Evolutionary conservation across 2,888 invertebrate genomes (phyloP), one percentile per base, ranked within the genome.

Genomic region (Ganaspis brasiliensis): DNA sequence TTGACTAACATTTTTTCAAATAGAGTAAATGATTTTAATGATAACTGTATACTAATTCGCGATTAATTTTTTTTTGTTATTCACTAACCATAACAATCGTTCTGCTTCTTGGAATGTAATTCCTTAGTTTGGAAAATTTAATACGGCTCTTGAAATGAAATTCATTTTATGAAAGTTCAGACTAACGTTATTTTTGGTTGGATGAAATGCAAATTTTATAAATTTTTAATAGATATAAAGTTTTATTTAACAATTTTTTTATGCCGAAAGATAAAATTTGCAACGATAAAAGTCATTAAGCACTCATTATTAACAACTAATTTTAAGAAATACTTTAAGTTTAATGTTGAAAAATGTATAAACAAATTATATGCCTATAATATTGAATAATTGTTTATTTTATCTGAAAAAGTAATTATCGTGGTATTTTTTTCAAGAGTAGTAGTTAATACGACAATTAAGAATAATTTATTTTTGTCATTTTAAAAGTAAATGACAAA

Each of bases 111-210:
- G 31, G 59, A 35, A 59, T 26, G 31, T 31, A 14, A n/a, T n/a
- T 57, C 24, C 9, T 59, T 8, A n/a, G 16, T 59, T 59, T 59
- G n/a, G 31, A 31, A 59, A 24, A 59, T 31, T 59, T 59, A 24
- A 59, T 59, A 59, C 59, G 59, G 59, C 31, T 59, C 16, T 59
- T 6, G 14, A 59, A 59, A 59, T 59, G 24, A 31, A 59, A 59
- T 5, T 31, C n/a, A 26, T 9, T 31, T n/a, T 5, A 59, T 14
- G 8, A 31, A n/a, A 59, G 31, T 31, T 59, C 6, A n/a, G 2
- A 6, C 45, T 14, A 14, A 40, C 40, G 2, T 40, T 40, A 14
- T n/a, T 31, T 31, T n/a, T n/a, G n/a, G 6, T 31, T 31, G 3
- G 31, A 31, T 31, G 6, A 31, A 31, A 31, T 31, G 2, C 6